A percentile compares a stretch with the other conserved stretches of the same genome.
These are phyloP conservation scores for Tupaia tana DNA, from an alignment of 2,113 vertebrate genomes.

Conservation along the genomic window DNA sequence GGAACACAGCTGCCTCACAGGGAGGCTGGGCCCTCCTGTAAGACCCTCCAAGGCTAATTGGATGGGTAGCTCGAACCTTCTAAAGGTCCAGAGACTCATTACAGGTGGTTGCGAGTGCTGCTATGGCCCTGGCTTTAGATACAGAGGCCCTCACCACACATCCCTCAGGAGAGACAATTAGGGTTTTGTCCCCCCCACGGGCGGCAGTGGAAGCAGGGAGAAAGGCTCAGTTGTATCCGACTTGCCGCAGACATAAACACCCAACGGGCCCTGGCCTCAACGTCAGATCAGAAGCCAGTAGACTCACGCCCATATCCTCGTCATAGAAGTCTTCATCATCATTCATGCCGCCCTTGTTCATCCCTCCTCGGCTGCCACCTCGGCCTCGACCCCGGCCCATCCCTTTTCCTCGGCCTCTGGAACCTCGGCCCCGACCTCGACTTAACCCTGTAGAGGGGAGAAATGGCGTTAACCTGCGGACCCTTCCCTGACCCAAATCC, in stretches of 20 bases:
- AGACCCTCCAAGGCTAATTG: neutral
- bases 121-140: neutral
- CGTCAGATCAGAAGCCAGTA: accelerated
- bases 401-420: conserved; percentile 88
- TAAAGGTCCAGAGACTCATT: neutral
- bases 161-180: neutral
- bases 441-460: conserved; percentile 85
- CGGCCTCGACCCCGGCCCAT: conserved; percentile 89
- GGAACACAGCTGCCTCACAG: accelerated
- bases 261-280: neutral
- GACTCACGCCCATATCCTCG: conserved; percentile 92
- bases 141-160: neutral
- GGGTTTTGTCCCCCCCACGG: accelerated
- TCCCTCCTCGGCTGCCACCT: conserved; percentile 87
- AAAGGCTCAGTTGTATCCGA: accelerated
- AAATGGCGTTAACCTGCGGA: accelerated
- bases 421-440: conserved; percentile 86
- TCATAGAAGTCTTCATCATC: conserved; percentile 94
- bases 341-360: conserved; percentile 86
- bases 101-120: neutral
- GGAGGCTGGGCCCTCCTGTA: accelerated
- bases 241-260: neutral
- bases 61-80: neutral
- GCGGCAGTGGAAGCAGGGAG: neutral
- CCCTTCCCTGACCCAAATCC: accelerated